phyloP scores from a whole-genome alignment of 2,113 vertebrate genomes.

The Alectura lathami region DNA sequence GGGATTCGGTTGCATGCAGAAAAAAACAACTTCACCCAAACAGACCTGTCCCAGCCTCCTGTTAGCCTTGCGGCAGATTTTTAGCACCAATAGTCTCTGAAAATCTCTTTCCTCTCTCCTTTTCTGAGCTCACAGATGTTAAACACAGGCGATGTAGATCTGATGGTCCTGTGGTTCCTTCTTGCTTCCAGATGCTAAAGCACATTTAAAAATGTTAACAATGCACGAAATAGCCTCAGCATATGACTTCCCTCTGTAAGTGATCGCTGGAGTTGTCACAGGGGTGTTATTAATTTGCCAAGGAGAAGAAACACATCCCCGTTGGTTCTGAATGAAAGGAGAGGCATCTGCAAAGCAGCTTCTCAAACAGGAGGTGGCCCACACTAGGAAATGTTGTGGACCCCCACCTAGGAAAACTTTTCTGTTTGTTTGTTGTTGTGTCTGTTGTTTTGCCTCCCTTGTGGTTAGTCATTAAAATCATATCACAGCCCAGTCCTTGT shows the following conservation, averaged over 20 bases:
- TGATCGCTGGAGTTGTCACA: constrained; percentile 14
- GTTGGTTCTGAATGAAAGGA: not conserved
- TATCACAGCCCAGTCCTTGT: not conserved
- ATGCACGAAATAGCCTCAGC: constrained; percentile 19
- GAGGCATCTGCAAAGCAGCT: not conserved
- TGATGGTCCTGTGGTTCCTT: not conserved
- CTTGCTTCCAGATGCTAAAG: constrained; percentile 46
- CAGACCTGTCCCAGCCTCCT: not conserved
- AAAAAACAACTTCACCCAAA: not conserved
- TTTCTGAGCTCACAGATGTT: constrained; percentile 37
- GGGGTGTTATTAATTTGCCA: constrained; percentile 35
- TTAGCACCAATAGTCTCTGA: not conserved
- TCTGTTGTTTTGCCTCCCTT: not conserved
- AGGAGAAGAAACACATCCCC: constrained; percentile 17
- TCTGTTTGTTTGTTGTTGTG: not conserved
- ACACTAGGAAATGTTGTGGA: not conserved
- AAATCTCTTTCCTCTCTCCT: not conserved
- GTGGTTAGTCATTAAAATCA: not conserved
- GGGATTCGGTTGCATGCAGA: not conserved
- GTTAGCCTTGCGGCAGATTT: not conserved
- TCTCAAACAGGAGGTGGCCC: not conserved
- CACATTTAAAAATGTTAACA: constrained; percentile 41
- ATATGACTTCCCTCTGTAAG: constrained; percentile 1
- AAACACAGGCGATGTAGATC: not conserved
- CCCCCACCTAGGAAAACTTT: not conserved